Conservation (phyloP, 2,888 invertebrate species). For the Acrocyrtus sp. region DNA sequence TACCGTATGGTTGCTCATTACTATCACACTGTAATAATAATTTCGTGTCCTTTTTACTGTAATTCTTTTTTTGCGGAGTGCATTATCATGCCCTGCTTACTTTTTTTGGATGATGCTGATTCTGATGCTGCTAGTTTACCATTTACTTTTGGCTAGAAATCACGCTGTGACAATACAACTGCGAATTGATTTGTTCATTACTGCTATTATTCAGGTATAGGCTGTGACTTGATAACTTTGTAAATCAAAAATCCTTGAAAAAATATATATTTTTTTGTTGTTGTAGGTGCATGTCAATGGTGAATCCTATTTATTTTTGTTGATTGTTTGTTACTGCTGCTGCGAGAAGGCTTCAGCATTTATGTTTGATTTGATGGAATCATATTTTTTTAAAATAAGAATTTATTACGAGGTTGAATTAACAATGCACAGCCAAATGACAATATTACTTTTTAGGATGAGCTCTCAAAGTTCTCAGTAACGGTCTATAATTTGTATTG, state of each 20-base stretch:
- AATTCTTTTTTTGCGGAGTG: conserved; percentile 31
- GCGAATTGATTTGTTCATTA: conserved; percentile 16
- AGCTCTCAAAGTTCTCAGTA: background rate
- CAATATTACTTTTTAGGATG: background rate
- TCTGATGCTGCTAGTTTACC: conserved; percentile 7
- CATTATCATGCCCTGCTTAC: conserved; percentile 6
- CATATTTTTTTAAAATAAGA: background rate
- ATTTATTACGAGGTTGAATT: conserved; percentile 22
- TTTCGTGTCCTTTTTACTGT: too few relatives aligned
- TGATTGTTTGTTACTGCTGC: background rate
- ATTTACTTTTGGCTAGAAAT: conserved; percentile 12
- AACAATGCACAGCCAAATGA: conserved; percentile 7
- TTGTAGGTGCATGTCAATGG: too few relatives aligned
- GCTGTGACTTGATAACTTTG: background rate
- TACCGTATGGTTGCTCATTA: conserved; percentile 28
- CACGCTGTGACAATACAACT: conserved; percentile 38
- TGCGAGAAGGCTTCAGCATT: too few relatives aligned
- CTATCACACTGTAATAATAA: too few relatives aligned
- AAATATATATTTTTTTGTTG: conserved; percentile 1
- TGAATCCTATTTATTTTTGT: too few relatives aligned
- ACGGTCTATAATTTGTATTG: background rate
- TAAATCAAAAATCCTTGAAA: conserved; percentile 32
- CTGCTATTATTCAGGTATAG: conserved; percentile 14
- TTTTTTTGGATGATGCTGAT: conserved; percentile 10
- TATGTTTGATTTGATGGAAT: conserved; percentile 14